These are phyloP conservation scores for Sebastolobus altivelis DNA, from an alignment of 2,797 vertebrate genomes.

Conservation along the genomic window DNA sequence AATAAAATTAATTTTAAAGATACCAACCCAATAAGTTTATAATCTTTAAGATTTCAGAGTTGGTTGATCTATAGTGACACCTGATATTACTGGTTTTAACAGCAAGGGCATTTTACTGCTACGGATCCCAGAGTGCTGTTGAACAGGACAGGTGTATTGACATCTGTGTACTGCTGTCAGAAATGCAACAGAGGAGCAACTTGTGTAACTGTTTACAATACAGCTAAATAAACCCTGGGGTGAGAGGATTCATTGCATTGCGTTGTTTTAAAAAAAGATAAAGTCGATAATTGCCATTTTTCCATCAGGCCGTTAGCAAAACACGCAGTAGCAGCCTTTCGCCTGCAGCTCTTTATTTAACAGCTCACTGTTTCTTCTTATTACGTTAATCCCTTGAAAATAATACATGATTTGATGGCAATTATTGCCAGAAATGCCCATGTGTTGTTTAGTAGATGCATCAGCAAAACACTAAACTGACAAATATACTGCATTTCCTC, in stretches of 20 bases:
- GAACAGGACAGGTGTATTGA: background rate
- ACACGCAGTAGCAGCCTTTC: background rate
- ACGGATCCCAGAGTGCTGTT: background rate
- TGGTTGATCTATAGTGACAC: background rate
- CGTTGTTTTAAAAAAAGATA: slow-evolving; percentile 12
- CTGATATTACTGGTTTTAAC: background rate
- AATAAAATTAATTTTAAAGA: too few relatives aligned
- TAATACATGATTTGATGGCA: slow-evolving; percentile 9
- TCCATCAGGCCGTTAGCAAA: slow-evolving; percentile 3
- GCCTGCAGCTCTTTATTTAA: slow-evolving; percentile 30
- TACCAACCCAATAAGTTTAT: too few relatives aligned
- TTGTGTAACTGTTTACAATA: background rate
- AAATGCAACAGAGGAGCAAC: background rate
- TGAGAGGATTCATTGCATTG: background rate
- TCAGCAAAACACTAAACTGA: slow-evolving; percentile 10
- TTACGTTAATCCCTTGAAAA: slow-evolving; percentile 30
- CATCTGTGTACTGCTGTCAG: background rate
- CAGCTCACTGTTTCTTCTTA: slow-evolving; percentile 9
- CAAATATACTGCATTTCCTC: slow-evolving; percentile 2
- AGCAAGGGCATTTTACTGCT: background rate
- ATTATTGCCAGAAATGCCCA: slow-evolving; percentile 7
- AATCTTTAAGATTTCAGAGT: background rate
- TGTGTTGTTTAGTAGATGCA: slow-evolving; percentile 14
- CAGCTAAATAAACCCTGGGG: background rate
- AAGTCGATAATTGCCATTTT: slow-evolving; percentile 23